Conservation (phyloP, 2,888 invertebrate genomes). For the Rhamnusium bicolor region DNA sequence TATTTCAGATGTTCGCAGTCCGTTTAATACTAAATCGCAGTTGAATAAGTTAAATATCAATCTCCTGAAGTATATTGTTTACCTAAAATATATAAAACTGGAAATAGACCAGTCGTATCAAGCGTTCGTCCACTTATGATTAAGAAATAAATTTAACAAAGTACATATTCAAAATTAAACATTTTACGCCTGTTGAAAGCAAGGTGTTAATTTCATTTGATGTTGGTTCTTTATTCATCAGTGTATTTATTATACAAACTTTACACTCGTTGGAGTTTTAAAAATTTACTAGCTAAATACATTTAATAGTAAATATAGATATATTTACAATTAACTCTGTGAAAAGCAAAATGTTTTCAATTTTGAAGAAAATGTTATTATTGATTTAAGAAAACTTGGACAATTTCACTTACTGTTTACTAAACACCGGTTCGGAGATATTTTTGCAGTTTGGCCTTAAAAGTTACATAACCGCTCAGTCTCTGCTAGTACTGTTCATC, state of each 20-base stretch:
- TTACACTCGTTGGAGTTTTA: not conserved
- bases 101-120: not conserved
- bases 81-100: not conserved
- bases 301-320: not conserved
- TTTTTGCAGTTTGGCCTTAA: too few species aligned
- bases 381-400: too few species aligned
- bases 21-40: too few species aligned
- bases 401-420: too few species aligned
- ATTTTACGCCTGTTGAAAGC: not conserved
- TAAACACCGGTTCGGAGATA: too few species aligned
- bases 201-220: not conserved
- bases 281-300: not conserved
- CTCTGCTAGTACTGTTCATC: not conserved
- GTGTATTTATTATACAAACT: not conserved
- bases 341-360: too few species aligned
- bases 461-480: not conserved
- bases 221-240: not conserved
- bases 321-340: too few species aligned
- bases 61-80: too few species aligned
- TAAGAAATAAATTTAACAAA: not conserved
- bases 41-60: too few species aligned
- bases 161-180: not conserved
- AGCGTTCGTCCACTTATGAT: not conserved
- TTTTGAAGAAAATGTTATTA: too few species aligned
- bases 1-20: too few species aligned